Percentiles rank a stretch among this genome's conserved stretches.
phyloP scores from a whole-genome alignment of 2,888 invertebrate species.

The Trachelus tabidus region DNA sequence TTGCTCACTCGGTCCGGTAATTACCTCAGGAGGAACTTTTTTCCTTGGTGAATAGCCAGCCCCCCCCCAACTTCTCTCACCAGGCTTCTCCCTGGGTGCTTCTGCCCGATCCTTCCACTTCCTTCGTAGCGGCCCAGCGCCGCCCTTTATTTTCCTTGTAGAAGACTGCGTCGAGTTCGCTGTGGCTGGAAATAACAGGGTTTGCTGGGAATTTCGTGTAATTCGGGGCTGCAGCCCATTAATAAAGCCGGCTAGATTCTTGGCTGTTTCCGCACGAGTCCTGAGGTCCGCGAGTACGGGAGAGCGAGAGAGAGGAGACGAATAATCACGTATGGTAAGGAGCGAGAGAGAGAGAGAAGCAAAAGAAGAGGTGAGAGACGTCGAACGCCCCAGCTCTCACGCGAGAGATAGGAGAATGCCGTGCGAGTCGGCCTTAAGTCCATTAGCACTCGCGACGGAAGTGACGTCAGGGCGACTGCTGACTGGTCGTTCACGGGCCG shows the following conservation, averaged over 20 bases:
- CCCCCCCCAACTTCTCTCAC: not conserved
- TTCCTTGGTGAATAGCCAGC: slow-evolving; percentile 5
- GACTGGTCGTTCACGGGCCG: not conserved
- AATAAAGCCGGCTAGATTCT: slow-evolving; percentile 27
- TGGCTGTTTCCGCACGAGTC: not conserved
- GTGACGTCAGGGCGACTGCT: not conserved
- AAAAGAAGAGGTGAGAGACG: not conserved
- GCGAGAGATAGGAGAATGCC: not conserved
- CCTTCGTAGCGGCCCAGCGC: not conserved
- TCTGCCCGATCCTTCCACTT: too few relatives aligned
- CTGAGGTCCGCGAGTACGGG: slow-evolving; percentile 7
- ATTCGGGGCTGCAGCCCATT: slow-evolving; percentile 34
- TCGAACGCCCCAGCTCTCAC: not conserved
- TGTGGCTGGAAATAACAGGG: slow-evolving; percentile 31
- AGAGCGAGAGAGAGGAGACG: slow-evolving; percentile 2
- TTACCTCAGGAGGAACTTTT: not conserved
- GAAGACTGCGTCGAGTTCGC: not conserved
- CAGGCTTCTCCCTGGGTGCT: too few relatives aligned
- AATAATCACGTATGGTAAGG: slow-evolving; percentile 2
- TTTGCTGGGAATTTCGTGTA: slow-evolving; percentile 33
- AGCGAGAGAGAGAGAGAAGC: not conserved
- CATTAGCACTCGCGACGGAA: not conserved
- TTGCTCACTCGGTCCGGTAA: not conserved
- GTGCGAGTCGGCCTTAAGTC: not conserved
- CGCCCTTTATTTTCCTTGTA: not conserved